Evolutionary conservation across 2,797 vertebrate species (phyloP).

Genomic region (Sebastes matsubarae): DNA sequence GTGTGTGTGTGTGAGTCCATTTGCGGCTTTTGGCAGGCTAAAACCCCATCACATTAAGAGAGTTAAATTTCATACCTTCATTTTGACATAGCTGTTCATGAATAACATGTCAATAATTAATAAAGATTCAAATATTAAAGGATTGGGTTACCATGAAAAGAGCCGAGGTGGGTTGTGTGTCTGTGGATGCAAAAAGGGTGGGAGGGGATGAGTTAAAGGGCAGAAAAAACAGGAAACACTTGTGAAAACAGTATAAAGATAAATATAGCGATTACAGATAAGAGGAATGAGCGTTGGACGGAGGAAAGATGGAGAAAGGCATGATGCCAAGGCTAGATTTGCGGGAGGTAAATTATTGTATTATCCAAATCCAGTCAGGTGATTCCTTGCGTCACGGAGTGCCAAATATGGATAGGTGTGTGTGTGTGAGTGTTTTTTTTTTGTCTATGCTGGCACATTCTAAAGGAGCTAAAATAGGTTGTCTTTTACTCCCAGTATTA

Average conservation of each 20-base stretch:
- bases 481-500: constrained; percentile 48
- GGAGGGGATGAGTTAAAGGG: constrained; percentile 4
- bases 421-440: constrained; percentile 14
- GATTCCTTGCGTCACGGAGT: constrained; percentile 55
- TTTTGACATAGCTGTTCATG: constrained; percentile 24
- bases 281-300: constrained; percentile 6
- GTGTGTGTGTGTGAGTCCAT: constrained; percentile 1
- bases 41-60: constrained; percentile 16
- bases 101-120: constrained; percentile 44
- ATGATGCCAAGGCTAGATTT: constrained; percentile 30
- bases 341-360: constrained; percentile 44
- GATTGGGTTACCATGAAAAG: constrained; percentile 3
- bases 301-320: constrained; percentile 11
- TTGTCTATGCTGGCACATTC: constrained; percentile 44
- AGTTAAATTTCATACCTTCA: constrained; percentile 34
- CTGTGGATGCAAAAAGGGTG: background rate
- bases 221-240: background rate
- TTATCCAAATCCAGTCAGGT: constrained; percentile 66
- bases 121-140: constrained; percentile 34
- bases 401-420: constrained; percentile 50
- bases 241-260: constrained; percentile 25
- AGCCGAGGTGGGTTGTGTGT: background rate
- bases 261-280: constrained; percentile 29
- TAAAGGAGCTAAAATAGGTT: constrained; percentile 60
- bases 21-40: constrained; percentile 12